Evolutionary conservation across 2,888 invertebrate genomes (phyloP).

Genomic region (Epinotia bilunana): DNA sequence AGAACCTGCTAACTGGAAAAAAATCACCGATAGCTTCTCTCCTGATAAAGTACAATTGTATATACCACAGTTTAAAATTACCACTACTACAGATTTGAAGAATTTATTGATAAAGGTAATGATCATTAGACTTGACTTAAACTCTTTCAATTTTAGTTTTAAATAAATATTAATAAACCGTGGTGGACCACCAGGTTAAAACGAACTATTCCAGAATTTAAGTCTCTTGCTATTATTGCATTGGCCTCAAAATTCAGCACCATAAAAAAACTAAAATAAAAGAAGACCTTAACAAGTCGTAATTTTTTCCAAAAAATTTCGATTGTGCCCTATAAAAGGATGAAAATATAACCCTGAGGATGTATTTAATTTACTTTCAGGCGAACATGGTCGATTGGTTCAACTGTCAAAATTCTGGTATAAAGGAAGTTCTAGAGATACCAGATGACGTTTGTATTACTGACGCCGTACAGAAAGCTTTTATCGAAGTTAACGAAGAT

Average conservation of each 20-base stretch:
- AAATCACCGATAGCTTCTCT: conserved; percentile 42
- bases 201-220: too few relatives aligned
- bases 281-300: too few relatives aligned
- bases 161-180: too few relatives aligned
- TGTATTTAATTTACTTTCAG: conserved; percentile 49
- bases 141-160: too few relatives aligned
- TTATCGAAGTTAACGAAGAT: conserved; percentile 58
- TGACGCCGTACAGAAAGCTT: conserved; percentile 60
- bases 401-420: conserved; percentile 47
- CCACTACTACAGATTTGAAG: conserved; percentile 50
- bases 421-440: conserved; percentile 56
- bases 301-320: too few relatives aligned
- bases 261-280: too few relatives aligned
- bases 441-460: conserved; percentile 53
- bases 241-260: too few relatives aligned
- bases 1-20: conserved; percentile 46
- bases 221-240: too few relatives aligned
- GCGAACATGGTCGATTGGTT: conserved; percentile 53
- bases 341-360: too few relatives aligned
- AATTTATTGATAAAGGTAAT: conserved; percentile 54
- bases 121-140: too few relatives aligned
- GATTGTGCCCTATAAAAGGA: too few relatives aligned
- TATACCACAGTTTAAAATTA: conserved; percentile 54
- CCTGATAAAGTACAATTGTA: conserved; percentile 47
- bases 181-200: too few relatives aligned